Evolutionary conservation across 2,888 invertebrate species (phyloP).

Genomic region (Andrena bucephala): DNA sequence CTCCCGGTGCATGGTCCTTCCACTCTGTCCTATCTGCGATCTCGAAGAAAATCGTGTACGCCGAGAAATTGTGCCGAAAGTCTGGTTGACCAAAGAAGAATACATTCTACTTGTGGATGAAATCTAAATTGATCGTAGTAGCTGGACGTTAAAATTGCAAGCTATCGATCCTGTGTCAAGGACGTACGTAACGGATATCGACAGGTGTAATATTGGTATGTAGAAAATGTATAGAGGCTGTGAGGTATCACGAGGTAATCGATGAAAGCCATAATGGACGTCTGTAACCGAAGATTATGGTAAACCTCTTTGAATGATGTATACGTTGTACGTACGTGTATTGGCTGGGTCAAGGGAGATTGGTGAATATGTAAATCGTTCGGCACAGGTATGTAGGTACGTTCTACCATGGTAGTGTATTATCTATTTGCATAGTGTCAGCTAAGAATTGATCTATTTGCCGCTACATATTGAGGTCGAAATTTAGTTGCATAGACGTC

Average conservation of each 20-base stretch:
- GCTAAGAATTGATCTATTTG: background rate
- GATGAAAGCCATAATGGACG: slow-evolving; percentile 55
- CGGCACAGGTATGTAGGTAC: background rate
- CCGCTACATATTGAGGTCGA: background rate
- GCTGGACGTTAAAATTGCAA: slow-evolving; percentile 12
- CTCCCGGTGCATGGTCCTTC: background rate
- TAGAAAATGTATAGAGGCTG: background rate
- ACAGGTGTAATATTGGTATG: background rate
- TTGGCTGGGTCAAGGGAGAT: slow-evolving; percentile 43
- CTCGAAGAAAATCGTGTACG: no score
- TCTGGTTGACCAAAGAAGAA: background rate
- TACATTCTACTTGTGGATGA: background rate
- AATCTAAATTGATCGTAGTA: background rate
- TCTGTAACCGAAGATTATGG: slow-evolving; percentile 58
- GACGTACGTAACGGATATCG: background rate
- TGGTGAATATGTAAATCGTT: slow-evolving; percentile 45
- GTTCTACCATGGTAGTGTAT: background rate
- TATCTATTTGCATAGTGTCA: background rate
- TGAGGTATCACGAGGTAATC: slow-evolving; percentile 27
- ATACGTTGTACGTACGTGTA: slow-evolving; percentile 7
- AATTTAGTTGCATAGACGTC: no score
- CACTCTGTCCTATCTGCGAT: background rate
- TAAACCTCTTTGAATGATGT: slow-evolving; percentile 56
- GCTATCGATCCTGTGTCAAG: background rate
- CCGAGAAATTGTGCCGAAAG: background rate